These are phyloP conservation scores for Arothron firmamentum DNA, from an alignment of 2,113 vertebrate species.

Conservation along the genomic window DNA sequence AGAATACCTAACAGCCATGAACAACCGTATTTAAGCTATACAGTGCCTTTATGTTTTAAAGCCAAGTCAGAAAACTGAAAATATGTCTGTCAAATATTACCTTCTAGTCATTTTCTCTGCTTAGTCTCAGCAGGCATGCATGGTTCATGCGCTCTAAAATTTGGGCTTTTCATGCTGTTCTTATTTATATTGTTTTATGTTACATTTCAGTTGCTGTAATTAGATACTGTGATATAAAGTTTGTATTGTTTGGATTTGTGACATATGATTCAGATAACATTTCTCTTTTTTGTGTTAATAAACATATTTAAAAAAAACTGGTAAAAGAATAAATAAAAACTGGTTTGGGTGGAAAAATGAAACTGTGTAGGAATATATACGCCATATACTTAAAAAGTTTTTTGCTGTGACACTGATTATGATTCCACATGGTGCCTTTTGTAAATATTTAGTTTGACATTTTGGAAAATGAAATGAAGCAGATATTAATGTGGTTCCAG, in stretches of 20 bases:
- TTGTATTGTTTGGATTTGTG: conserved; percentile 16
- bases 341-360: background rate
- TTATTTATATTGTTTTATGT: conserved; percentile 58
- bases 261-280: conserved; percentile 5
- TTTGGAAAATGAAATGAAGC: background rate
- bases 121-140: conserved; percentile 47
- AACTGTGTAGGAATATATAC: background rate
- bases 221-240: conserved; percentile 39
- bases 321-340: background rate
- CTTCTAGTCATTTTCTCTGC: conserved; percentile 32
- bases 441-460: conserved; percentile 20
- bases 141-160: conserved; percentile 49
- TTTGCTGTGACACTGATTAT: conserved; percentile 38
- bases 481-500: background rate
- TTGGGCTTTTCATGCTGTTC: conserved; percentile 39
- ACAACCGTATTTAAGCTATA: conserved; percentile 65
- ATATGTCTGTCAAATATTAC: conserved; percentile 14
- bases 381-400: conserved; percentile 19
- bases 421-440: conserved; percentile 37
- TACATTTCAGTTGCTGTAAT: conserved; percentile 26
- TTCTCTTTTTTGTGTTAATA: background rate
- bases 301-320: background rate
- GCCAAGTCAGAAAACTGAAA: conserved; percentile 61
- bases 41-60: conserved; percentile 63
- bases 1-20: conserved; percentile 66